Percentiles rank a stretch among this genome's conserved stretches.
Evolutionary conservation across 1,140 invertebrate species (phyloP).

Genomic region (Drosophila quadrilineata): DNA sequence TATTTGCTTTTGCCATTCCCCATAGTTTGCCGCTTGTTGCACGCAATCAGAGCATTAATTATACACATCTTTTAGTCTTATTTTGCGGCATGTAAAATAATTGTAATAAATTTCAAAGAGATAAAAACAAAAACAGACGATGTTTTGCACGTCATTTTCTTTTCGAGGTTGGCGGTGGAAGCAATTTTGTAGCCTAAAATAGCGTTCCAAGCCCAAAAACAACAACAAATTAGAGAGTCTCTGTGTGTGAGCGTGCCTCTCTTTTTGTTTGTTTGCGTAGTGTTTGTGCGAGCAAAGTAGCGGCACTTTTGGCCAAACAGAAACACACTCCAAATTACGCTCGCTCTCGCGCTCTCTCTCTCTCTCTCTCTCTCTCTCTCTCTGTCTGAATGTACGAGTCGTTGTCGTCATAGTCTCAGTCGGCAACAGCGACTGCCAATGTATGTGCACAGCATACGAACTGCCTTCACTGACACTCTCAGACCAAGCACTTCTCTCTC

Average conservation of each 20-base stretch:
- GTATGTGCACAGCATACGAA: conserved; percentile 23
- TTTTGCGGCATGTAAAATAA: conserved; percentile 39
- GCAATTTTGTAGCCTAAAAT: conserved; percentile 74
- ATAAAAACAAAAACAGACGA: not conserved
- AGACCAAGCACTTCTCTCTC: no score
- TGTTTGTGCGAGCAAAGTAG: conserved; percentile 45
- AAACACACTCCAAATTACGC: no score
- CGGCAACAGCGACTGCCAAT: conserved; percentile 40
- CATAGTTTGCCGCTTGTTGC: conserved; percentile 44
- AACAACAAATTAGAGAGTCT: conserved; percentile 17
- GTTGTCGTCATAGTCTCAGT: not conserved
- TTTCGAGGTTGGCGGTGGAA: conserved; percentile 44
- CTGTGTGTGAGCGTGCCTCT: not conserved
- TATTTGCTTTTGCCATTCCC: conserved; percentile 27
- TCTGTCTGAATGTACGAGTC: not conserved
- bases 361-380: conserved; percentile 19
- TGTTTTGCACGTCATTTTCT: conserved; percentile 40
- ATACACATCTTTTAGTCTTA: conserved; percentile 35
- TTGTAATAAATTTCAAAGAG: conserved; percentile 30
- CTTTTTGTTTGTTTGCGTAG: conserved; percentile 2
- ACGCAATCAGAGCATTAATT: conserved; percentile 21
- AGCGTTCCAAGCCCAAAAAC: conserved; percentile 50
- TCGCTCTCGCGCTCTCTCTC: conserved; percentile 29
- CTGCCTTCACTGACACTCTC: conserved; percentile 31
- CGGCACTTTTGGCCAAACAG: conserved; percentile 73